Evolutionary conservation across 2,888 invertebrate species (phyloP).

Genomic region (Philaethria dido): DNA sequence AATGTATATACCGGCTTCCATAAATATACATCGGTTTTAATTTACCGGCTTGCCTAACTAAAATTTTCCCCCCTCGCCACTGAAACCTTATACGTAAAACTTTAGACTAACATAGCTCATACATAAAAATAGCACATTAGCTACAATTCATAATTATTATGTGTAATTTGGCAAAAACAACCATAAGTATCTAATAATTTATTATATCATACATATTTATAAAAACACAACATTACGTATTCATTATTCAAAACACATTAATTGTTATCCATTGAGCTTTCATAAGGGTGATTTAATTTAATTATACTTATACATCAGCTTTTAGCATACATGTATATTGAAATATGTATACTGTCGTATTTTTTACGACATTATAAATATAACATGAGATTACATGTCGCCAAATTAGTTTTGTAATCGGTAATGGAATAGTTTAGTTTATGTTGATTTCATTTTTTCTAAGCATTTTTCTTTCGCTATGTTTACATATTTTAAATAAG

Average conservation of each 20-base stretch:
- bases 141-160: no score
- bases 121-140: no score
- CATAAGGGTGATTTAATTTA: slow-evolving; percentile 24
- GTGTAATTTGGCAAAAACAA: no score
- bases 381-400: background rate
- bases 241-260: slow-evolving; percentile 26
- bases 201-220: background rate
- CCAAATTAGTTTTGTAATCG: background rate
- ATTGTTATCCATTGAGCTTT: slow-evolving; percentile 26
- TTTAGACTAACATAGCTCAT: no score
- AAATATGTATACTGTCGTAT: slow-evolving; percentile 20
- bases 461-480: no score
- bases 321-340: background rate
- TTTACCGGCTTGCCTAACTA: no score
- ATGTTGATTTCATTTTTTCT: background rate
- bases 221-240: slow-evolving; percentile 1
- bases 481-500: no score
- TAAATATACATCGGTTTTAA: no score
- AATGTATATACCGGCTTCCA: no score
- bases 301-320: slow-evolving; percentile 19
- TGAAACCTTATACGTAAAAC: no score
- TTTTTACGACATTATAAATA: slow-evolving; percentile 26
- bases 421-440: background rate
- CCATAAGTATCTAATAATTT: background rate
- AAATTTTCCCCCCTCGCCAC: no score